Percentiles rank a stretch among this genome's conserved stretches.
phyloP scores from a whole-genome alignment of 2,888 invertebrate genomes.

The Heliconius aoede region DNA sequence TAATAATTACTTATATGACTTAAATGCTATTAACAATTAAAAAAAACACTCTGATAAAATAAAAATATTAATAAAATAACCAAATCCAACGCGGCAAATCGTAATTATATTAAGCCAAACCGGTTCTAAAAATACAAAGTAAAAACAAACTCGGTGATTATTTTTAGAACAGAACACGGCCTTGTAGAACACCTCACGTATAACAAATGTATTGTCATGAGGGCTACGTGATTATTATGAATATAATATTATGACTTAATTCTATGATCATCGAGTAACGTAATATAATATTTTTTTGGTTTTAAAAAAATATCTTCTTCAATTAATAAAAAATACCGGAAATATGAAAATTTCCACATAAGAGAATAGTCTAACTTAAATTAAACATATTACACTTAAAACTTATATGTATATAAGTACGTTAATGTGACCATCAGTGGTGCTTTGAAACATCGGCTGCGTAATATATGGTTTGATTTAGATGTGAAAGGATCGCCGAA shows the following conservation, averaged over 20 bases:
- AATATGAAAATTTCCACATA: not conserved
- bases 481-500: too few species aligned
- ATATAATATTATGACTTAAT: conserved; percentile 1
- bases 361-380: not conserved
- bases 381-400: not conserved
- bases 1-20: not conserved
- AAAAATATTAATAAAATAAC: not conserved
- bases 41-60: not conserved
- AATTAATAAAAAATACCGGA: not conserved
- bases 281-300: not conserved
- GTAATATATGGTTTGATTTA: too few species aligned
- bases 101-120: conserved; percentile 9
- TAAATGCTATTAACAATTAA: not conserved
- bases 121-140: conserved; percentile 24
- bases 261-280: too few species aligned
- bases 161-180: conserved; percentile 31
- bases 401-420: not conserved
- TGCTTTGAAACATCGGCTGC: too few species aligned
- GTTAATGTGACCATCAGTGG: too few species aligned
- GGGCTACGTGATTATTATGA: conserved; percentile 1
- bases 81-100: not conserved
- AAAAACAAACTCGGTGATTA: conserved; percentile 37
- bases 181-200: conserved; percentile 16
- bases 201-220: conserved; percentile 6
- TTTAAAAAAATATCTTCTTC: not conserved